Evolutionary conservation across 2,113 vertebrate genomes (phyloP), one percentile per base, ranked within the genome.

Genomic region (Corapipo altera): DNA sequence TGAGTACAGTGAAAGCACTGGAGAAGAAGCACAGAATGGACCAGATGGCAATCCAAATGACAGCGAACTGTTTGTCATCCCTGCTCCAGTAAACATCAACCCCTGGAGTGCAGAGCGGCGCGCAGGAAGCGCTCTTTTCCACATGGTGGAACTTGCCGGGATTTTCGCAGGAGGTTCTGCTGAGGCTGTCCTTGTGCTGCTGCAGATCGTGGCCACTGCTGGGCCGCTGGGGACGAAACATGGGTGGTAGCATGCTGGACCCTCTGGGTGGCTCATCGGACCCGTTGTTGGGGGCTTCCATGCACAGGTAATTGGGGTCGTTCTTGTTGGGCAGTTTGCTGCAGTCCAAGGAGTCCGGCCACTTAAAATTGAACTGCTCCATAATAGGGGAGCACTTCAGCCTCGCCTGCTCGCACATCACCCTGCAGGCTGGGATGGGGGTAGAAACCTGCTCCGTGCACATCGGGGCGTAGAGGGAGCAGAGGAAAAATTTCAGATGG

Each of bases 61-160:
- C 97, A 4, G 99, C 99, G 33, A 99, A 99, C 73, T 97, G 98
- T 93, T 99, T 99, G 98, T 99, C 99, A 1, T 97, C 98, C 74
- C 98, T 98, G 95, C 99, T 99, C 99, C 99, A 99, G 98, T 99
- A 99, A 14, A 99, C 99, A n/a, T 99, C 99, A 75, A 99, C 99
- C 51, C 98, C 99, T 0, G 99, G 98, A 37, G 98, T 97, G 96
- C 99, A 99, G 39, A 99, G 99, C 0, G 99, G 99, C 1, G 99
- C 99, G 12, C 99, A 99, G 4, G 99, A 99, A 41, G 98, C 98
- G 3, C 99, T 99, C 96, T 99, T 99, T 89, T 99, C 99, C 95
- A 99, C 99, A 43, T 97, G 99, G 98, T 99, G 99, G 96, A 99
- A 99, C 98, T 99, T 99, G 89, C 98, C 98, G 0, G 99, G 98